Base-by-base conservation (phyloP, 2,888 invertebrate genomes). In the Brenthis daphne region DNA sequence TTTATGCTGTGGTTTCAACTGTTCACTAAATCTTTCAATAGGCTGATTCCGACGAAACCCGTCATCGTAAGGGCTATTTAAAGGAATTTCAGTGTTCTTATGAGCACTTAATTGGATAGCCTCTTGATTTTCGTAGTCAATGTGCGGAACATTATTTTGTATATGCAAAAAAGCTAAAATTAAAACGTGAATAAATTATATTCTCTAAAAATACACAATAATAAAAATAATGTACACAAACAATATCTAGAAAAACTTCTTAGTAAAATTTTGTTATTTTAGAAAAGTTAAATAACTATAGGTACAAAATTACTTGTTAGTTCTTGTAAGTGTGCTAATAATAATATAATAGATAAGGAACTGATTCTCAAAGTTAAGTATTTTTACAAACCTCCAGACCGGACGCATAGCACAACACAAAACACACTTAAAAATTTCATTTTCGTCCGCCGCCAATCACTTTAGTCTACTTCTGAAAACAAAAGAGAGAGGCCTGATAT, bases 401-500 rank as follows among this genome's bases (percentile, higher is more conserved):
- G 65, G 20, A 67, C 61, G 65, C 51, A 70, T 43, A 74, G 63
- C 67, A 73, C 65, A 70, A 67, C 58, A 69, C 70, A 73, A 47
- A 73, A 56, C 50, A 71, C 67, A 51, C 48, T 55, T 54, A 65
- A 64, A 55, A 65, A 68, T n/a, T 56, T 58, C 72, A 73, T 73
- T 71, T 64, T 72, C 53, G 51, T 63, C 54, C 54, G 43, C 66
- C 61, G 43, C 53, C 29, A 65, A 60, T 64, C 48, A 53, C 57
- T 65, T 64, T 63, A 60, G 56, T 67, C 65, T 58, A 60, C 8
- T 67, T 73, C 57, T 72, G 64, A 69, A 69, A 48, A 61, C 16
- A 65, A 61, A 54, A 63, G 54, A 57, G 60, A 61, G 82, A 80
- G 80, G 80, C 78, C 77, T 74, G 70, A 73, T 75, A 79, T 75